phyloP scores from a whole-genome alignment of 1,140 invertebrate species.

The Amyelois transitella region DNA sequence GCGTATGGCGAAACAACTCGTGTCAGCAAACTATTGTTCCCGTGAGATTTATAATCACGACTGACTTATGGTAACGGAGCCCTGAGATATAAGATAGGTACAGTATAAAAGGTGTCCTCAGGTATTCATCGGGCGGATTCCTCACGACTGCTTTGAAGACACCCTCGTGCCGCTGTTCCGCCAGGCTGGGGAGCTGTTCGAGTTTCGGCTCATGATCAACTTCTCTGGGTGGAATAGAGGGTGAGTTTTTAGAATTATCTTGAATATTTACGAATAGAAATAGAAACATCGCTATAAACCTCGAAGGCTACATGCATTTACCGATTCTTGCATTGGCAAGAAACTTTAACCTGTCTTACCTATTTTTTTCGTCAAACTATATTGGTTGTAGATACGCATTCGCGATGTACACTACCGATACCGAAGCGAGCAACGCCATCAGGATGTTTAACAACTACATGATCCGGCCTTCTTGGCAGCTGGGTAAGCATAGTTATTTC shows the following conservation, averaged over 20 bases:
- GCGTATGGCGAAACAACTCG: too few relatives aligned
- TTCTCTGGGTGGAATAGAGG: conserved; percentile 71
- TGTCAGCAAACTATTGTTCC: too few relatives aligned
- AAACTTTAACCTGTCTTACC: too few relatives aligned
- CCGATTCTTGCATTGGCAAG: too few relatives aligned
- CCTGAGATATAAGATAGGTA: background rate
- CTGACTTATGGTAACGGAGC: too few relatives aligned
- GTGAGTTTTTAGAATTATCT: conserved; percentile 27
- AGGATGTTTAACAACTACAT: conserved; percentile 66
- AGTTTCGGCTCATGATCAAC: conserved; percentile 69
- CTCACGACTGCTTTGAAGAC: conserved; percentile 67
- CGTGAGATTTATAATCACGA: too few relatives aligned
- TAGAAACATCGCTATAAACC: too few relatives aligned
- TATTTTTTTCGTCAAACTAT: background rate
- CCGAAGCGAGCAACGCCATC: conserved; percentile 57
- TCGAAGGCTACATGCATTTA: too few relatives aligned
- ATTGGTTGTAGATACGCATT: conserved; percentile 53
- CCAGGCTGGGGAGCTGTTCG: conserved; percentile 60
- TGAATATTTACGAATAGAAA: too few relatives aligned
- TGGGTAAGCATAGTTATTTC: conserved; percentile 39
- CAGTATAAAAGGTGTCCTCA: conserved; percentile 15
- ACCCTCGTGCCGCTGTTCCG: conserved; percentile 61
- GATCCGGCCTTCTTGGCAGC: conserved; percentile 65
- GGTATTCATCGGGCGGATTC: conserved; percentile 67
- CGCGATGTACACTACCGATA: conserved; percentile 62